Conservation (phyloP, 1,140 invertebrate genomes). For the Eulimnadia texana region DNA sequence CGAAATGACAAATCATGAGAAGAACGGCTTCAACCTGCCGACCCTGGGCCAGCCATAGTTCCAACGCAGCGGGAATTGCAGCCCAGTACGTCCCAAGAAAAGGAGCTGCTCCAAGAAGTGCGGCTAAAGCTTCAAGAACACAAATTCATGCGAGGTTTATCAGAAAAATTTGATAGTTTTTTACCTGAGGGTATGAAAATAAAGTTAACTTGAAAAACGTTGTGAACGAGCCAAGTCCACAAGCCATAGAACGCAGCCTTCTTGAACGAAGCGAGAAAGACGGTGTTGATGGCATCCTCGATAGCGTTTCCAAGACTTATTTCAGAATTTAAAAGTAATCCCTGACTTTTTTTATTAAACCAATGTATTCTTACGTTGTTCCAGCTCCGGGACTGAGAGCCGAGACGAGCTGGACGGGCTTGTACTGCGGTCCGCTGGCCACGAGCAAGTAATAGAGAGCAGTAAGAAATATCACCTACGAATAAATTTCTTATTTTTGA, state of each 20-base stretch:
- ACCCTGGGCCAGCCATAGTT: conserved; percentile 82
- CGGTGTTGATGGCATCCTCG: conserved; percentile 51
- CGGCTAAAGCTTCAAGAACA: conserved; percentile 53
- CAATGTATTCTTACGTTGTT: conserved; percentile 32
- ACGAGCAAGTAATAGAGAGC: conserved; percentile 88
- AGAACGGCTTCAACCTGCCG: conserved; percentile 55
- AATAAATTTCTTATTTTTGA: conserved; percentile 15
- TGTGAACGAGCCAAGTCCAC: conserved; percentile 96
- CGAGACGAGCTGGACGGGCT: conserved; percentile 72
- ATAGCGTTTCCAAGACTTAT: conserved; percentile 60
- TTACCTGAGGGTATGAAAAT: conserved; percentile 85
- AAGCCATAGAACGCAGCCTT: conserved; percentile 93
- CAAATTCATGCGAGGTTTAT: conserved; percentile 18
- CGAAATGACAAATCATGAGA: conserved; percentile 67
- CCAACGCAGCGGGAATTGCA: conserved; percentile 77
- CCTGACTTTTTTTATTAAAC: too few relatives aligned
- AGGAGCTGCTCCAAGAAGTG: conserved; percentile 82
- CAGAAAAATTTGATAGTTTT: not conserved
- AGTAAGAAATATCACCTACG: conserved; percentile 86
- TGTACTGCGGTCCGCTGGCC: conserved; percentile 74
- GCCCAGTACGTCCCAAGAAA: conserved; percentile 90
- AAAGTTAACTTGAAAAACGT: conserved; percentile 84
- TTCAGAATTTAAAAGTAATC: not conserved
- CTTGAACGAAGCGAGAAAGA: conserved; percentile 90
- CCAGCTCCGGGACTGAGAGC: conserved; percentile 52